Evolutionary conservation across 2,113 vertebrate genomes (phyloP), one percentile per base, ranked within the genome.

Genomic region (Pyrgilauda ruficollis): DNA sequence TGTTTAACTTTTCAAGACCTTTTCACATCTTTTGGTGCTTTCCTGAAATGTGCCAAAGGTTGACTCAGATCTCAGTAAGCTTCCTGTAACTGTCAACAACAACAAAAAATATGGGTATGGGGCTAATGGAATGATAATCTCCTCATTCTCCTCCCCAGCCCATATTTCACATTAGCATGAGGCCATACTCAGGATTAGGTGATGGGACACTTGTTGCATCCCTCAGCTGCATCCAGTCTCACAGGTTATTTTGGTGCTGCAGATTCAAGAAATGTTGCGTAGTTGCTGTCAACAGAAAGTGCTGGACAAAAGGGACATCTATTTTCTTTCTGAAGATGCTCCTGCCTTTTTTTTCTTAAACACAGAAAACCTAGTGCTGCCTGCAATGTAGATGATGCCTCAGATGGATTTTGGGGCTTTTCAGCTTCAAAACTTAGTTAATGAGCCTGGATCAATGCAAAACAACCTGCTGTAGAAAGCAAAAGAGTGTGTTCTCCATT

Each of bases 381-480:
- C 75, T 52, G 63, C 72, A 70, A 67, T 0, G 0, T 21, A 75
- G 52, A 58, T 35, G 64, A 90, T 67, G 64, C 52, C 14, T 94
- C 12, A 37, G 56, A 85, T 67, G 31, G 43, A 78, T 89, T 84
- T 81, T 37, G 69, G 76, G 78, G 55, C 13, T 89, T 84, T 93
- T 74, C 80, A 89, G 66, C 73, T 90, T 89, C 66, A 18, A 41
- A 89, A 96, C 37, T 84, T 77, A 50, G 30, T 86, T 67, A 92
- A 75, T 59, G 68, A 84, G 79, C 37, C 82, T 49, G 44, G 52
- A 93, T 83, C 75, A 47, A 85, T 74, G 64, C 1, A 9, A 90
- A 93, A 39, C 72, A 93, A 88, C 37, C 35, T 55, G 43, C 56
- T 58, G 74, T 61, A 96, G 75, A 70, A 88, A 74, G 77, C 26